Conservation (phyloP, 2,888 invertebrate genomes). For the Melieria omissa region DNA sequence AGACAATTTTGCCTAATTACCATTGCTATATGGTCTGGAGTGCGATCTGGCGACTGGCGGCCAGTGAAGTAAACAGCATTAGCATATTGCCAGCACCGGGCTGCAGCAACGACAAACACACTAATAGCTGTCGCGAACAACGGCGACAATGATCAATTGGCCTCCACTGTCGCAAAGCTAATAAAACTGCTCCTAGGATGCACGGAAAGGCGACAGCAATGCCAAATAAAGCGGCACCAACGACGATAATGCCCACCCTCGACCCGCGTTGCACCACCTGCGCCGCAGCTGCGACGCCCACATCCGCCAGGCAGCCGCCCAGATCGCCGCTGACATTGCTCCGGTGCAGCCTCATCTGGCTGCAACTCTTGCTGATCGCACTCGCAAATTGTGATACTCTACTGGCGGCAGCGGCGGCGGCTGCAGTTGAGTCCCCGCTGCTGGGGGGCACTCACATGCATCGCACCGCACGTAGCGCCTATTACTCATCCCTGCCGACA, state of each 20-base stretch:
- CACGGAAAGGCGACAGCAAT: conserved; percentile 4
- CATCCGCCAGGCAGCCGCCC: neutral
- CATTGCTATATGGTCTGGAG: too few relatives aligned
- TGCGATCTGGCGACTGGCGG: neutral
- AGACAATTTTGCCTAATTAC: too few relatives aligned
- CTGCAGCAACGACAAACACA: conserved; percentile 13
- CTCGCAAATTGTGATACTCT: conserved; percentile 26
- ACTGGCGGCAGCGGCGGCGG: neutral
- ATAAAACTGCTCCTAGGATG: neutral
- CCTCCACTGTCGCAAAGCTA: conserved; percentile 24
- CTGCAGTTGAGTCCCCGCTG: neutral
- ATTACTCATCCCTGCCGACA: conserved; percentile 37
- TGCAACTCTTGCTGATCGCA: conserved; percentile 19
- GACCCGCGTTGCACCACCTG: too few relatives aligned
- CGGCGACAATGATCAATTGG: conserved; percentile 36
- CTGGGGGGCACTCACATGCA: neutral
- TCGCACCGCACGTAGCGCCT: conserved; percentile 11
- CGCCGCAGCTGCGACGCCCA: too few relatives aligned
- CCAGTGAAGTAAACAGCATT: neutral
- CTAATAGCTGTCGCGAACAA: neutral
- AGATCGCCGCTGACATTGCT: conserved; percentile 19
- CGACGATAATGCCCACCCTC: neutral
- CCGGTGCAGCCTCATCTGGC: conserved; percentile 23
- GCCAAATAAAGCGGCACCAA: conserved; percentile 17
- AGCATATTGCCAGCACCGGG: neutral